Evolutionary conservation across 1,140 invertebrate species (phyloP).

Genomic region (Rhyacophila brunnea): DNA sequence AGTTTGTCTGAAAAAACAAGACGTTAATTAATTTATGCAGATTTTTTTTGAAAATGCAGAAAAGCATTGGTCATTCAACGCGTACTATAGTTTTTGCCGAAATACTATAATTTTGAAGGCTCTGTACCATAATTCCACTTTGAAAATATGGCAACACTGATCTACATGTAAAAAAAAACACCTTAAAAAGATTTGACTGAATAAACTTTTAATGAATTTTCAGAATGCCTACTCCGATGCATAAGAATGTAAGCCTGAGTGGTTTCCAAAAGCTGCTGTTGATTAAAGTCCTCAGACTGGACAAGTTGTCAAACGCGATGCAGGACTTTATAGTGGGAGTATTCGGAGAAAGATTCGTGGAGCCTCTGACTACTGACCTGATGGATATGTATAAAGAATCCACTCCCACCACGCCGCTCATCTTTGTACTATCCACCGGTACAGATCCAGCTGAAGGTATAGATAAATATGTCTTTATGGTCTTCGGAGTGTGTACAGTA

Average conservation of each 20-base stretch:
- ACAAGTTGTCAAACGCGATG: conserved; percentile 71
- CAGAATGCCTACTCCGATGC: conserved; percentile 57
- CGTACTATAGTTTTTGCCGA: too few relatives aligned
- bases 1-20: too few relatives aligned
- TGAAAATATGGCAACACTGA: too few relatives aligned
- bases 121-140: too few relatives aligned
- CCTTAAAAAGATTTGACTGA: too few relatives aligned
- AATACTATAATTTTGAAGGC: too few relatives aligned
- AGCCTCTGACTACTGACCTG: conserved; percentile 85
- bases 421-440: conserved; percentile 89
- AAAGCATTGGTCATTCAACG: too few relatives aligned
- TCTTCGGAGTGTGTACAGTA: too few relatives aligned
- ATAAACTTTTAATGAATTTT: too few relatives aligned
- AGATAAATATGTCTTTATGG: too few relatives aligned
- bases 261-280: conserved; percentile 70
- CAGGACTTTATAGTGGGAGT: conserved; percentile 66
- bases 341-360: conserved; percentile 78
- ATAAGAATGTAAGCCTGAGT: conserved; percentile 56
- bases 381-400: conserved; percentile 79
- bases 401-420: conserved; percentile 71
- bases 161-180: background rate
- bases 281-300: conserved; percentile 69
- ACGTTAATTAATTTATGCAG: background rate
- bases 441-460: conserved; percentile 74
- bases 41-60: too few relatives aligned